Conservation (phyloP, 2,113 vertebrate species). For the Hyperoodon ampullatus region DNA sequence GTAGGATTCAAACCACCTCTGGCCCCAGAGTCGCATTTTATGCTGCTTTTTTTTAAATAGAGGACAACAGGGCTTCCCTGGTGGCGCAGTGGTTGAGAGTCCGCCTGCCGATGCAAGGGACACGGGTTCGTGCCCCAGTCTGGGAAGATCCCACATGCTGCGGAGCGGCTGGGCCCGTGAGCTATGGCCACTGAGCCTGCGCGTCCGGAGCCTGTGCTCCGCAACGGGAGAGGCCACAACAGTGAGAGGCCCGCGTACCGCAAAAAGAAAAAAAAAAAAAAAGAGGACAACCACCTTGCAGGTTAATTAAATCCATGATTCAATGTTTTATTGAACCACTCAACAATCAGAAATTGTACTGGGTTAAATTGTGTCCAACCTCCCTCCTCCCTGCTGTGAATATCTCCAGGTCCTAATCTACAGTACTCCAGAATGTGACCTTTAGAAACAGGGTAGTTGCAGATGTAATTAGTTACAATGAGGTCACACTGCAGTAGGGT, state of each 20-base stretch:
- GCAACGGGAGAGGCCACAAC: too few relatives aligned
- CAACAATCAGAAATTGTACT: neutral
- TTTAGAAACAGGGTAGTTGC: neutral
- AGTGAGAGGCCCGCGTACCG: too few relatives aligned
- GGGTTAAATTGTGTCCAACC: neutral
- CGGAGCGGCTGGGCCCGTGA: too few relatives aligned
- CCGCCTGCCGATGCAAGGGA: too few relatives aligned
- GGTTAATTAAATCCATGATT: slow-evolving; percentile 17
- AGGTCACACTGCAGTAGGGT: neutral
- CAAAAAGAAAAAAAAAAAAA: too few relatives aligned
- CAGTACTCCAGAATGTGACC: neutral
- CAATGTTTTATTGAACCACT: neutral
- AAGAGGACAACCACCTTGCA: neutral
- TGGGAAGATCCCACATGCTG: too few relatives aligned
- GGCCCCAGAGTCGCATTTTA: neutral
- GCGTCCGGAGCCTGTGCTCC: too few relatives aligned
- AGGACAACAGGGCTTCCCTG: neutral
- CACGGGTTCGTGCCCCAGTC: too few relatives aligned
- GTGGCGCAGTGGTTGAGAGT: too few relatives aligned
- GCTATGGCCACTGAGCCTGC: too few relatives aligned
- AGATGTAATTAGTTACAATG: neutral
- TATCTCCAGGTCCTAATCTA: neutral
- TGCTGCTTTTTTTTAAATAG: neutral
- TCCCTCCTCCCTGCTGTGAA: neutral
- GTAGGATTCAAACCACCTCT: neutral